phyloP scores from a whole-genome alignment of 2,113 vertebrate genomes.

The Macrotis lagotis region DNA sequence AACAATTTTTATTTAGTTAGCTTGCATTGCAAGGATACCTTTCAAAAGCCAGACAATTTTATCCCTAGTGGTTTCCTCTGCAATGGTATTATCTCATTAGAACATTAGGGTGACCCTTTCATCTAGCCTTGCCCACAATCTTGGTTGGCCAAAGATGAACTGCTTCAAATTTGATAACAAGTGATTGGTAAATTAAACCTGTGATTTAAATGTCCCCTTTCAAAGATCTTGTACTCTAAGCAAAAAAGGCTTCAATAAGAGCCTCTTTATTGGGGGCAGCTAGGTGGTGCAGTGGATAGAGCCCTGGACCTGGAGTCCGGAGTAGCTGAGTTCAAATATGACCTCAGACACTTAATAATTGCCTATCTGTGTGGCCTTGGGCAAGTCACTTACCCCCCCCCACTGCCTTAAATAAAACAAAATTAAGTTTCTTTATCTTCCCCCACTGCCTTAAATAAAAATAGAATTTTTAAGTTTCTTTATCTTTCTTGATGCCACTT shows the following conservation, averaged over 20 bases:
- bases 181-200: slow-evolving; percentile 9
- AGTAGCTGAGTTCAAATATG: too few species aligned
- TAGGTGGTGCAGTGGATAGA: too few species aligned
- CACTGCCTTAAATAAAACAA: too few species aligned
- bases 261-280: too few species aligned
- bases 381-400: too few species aligned
- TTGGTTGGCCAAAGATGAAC: slow-evolving; percentile 56
- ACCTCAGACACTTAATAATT: too few species aligned
- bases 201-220: not conserved
- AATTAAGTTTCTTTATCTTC: too few species aligned
- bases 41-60: slow-evolving; percentile 67
- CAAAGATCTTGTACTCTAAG: not conserved
- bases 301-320: too few species aligned
- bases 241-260: not conserved
- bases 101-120: not conserved
- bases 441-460: too few species aligned
- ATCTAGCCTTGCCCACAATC: slow-evolving; percentile 15
- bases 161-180: slow-evolving; percentile 14
- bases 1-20: slow-evolving; percentile 61
- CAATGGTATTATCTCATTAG: slow-evolving; percentile 27
- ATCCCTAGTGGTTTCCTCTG: slow-evolving; percentile 37
- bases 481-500: slow-evolving; percentile 14
- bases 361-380: too few species aligned
- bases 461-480: too few species aligned
- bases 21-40: slow-evolving; percentile 51